A percentile compares a stretch with the other conserved stretches of the same genome.
phyloP scores from a whole-genome alignment of 2,113 vertebrate species.

The Callocephalon fimbriatum region DNA sequence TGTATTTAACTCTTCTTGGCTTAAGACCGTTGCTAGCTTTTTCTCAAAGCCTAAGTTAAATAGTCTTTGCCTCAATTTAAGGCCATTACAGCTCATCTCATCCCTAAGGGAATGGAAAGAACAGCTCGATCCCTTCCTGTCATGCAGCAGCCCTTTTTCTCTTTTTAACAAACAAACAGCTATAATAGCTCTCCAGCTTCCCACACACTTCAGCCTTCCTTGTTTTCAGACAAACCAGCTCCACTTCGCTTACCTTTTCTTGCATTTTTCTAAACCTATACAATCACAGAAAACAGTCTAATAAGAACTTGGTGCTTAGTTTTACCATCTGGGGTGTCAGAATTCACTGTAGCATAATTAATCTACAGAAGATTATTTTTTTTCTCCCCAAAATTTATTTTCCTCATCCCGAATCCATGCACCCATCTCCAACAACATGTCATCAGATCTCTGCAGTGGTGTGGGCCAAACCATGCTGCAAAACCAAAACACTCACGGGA shows the following conservation, averaged over 20 bases:
- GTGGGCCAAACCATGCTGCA: background rate
- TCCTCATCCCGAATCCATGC: background rate
- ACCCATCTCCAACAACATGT: background rate
- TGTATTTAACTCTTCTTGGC: slow-evolving; percentile 10
- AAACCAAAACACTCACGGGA: background rate
- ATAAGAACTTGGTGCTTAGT: background rate
- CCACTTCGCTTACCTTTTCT: background rate
- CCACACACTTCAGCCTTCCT: background rate
- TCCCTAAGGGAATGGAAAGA: background rate
- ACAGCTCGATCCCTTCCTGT: background rate
- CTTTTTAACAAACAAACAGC: background rate
- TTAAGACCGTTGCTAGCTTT: background rate
- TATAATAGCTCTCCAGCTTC: background rate
- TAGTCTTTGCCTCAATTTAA: background rate
- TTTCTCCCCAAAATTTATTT: fast-evolving
- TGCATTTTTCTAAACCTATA: background rate
- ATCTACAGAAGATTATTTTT: no score
- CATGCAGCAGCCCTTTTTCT: background rate
- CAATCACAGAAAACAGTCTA: background rate
- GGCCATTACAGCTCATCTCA: background rate
- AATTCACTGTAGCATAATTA: background rate
- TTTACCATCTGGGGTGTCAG: background rate
- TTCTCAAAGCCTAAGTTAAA: background rate
- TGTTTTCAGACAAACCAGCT: background rate
- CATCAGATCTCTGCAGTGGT: background rate